Evolutionary conservation across 2,797 vertebrate genomes (phyloP).

Genomic region (Todus mexicanus): DNA sequence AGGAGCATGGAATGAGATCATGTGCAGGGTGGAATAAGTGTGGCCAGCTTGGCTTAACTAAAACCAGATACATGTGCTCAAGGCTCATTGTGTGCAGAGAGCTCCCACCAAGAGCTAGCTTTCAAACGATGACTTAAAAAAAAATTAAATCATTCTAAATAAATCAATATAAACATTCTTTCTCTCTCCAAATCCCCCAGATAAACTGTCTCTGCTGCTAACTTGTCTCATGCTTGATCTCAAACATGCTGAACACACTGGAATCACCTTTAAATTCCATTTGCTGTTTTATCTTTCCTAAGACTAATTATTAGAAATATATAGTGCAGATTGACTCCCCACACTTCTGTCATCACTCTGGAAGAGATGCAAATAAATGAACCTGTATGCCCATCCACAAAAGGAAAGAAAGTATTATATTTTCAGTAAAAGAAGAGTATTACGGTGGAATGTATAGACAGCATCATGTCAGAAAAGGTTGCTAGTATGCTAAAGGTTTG

Average conservation of each 20-base stretch:
- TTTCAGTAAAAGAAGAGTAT: background rate
- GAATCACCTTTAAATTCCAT: background rate
- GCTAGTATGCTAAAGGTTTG: background rate
- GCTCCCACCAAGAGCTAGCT: constrained; percentile 9
- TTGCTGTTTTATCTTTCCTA: background rate
- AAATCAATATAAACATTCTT: background rate
- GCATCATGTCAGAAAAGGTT: background rate
- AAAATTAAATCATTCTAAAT: background rate
- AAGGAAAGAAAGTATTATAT: background rate
- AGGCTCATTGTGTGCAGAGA: background rate
- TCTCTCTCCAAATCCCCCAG: background rate
- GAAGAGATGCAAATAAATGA: background rate
- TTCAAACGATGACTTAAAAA: background rate
- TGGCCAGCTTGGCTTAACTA: constrained; percentile 55
- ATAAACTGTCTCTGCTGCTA: background rate
- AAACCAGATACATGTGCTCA: constrained; percentile 21
- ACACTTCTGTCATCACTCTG: background rate
- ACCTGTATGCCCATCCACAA: background rate
- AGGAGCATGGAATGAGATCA: constrained; percentile 48
- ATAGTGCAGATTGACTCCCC: background rate
- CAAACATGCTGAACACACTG: background rate
- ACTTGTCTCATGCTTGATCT: background rate
- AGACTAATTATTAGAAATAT: background rate
- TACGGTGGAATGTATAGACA: background rate
- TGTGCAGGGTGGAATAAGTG: constrained; percentile 30